phyloP scores from a whole-genome alignment of 2,888 invertebrate genomes.

The Formica aserva region DNA sequence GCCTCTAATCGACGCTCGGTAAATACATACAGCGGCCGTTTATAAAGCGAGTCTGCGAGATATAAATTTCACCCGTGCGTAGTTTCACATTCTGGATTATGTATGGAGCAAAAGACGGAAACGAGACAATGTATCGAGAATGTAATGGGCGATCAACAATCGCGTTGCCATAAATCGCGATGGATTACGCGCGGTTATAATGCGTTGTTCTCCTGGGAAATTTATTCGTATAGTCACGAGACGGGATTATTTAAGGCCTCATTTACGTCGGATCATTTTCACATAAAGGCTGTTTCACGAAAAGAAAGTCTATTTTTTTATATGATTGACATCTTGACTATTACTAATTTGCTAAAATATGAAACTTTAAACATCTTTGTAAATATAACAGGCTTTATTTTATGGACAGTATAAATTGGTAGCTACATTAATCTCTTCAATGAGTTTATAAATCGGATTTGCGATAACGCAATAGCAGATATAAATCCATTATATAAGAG shows the following conservation, averaged over 20 bases:
- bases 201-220: slow-evolving; percentile 13
- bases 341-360: slow-evolving; percentile 16
- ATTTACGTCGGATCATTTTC: slow-evolving; percentile 22
- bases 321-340: slow-evolving; percentile 3
- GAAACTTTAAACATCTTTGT: slow-evolving; percentile 22
- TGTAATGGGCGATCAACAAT: slow-evolving; percentile 35
- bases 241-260: slow-evolving; percentile 28
- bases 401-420: neutral
- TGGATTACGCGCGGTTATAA: slow-evolving; percentile 31
- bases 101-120: slow-evolving; percentile 48
- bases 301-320: neutral
- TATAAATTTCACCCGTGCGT: slow-evolving; percentile 36
- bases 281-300: neutral
- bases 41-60: slow-evolving; percentile 24
- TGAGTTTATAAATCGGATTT: slow-evolving; percentile 4
- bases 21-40: slow-evolving; percentile 30
- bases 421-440: slow-evolving; percentile 26
- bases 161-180: slow-evolving; percentile 44
- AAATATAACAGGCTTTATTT: slow-evolving; percentile 19
- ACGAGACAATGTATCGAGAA: slow-evolving; percentile 33
- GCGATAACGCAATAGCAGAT: slow-evolving; percentile 2
- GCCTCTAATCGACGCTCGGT: slow-evolving; percentile 38
- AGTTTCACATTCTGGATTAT: slow-evolving; percentile 46
- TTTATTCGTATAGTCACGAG: slow-evolving; percentile 9
- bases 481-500: slow-evolving; percentile 18